Conservation (phyloP, 2,113 vertebrate species). For the Leiothrix lutea region DNA sequence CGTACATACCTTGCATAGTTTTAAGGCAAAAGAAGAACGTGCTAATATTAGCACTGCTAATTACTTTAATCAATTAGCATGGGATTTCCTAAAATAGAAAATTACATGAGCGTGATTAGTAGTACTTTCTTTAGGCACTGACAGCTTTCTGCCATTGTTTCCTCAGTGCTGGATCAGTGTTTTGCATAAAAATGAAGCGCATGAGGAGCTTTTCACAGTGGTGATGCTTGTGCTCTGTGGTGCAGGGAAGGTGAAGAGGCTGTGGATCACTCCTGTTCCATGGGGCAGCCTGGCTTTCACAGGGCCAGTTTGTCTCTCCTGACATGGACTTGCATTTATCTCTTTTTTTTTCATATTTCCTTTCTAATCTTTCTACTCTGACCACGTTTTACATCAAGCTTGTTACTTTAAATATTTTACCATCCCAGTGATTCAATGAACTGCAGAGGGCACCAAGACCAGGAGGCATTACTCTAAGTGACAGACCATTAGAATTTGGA, state of each 20-base stretch:
- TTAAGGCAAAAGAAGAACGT: neutral
- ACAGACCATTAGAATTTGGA: neutral
- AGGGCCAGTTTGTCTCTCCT: neutral
- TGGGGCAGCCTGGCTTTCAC: neutral
- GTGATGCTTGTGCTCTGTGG: neutral
- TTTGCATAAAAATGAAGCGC: neutral
- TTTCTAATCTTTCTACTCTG: neutral
- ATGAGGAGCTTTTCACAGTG: neutral
- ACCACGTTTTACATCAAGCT: neutral
- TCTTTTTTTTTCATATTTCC: neutral
- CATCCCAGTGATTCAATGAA: neutral
- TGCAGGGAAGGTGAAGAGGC: neutral
- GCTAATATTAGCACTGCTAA: neutral
- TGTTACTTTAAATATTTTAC: neutral
- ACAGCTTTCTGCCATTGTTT: neutral
- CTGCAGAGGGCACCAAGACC: neutral
- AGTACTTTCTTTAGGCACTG: neutral
- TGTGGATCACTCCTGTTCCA: accelerated
- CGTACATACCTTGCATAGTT: neutral
- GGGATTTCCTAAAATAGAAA: neutral
- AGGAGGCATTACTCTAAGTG: neutral
- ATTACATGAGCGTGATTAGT: neutral
- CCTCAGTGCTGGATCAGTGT: neutral
- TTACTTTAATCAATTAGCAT: neutral
- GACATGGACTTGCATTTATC: neutral